phyloP scores from a whole-genome alignment of 2,113 vertebrate species.

The Apus apus region DNA sequence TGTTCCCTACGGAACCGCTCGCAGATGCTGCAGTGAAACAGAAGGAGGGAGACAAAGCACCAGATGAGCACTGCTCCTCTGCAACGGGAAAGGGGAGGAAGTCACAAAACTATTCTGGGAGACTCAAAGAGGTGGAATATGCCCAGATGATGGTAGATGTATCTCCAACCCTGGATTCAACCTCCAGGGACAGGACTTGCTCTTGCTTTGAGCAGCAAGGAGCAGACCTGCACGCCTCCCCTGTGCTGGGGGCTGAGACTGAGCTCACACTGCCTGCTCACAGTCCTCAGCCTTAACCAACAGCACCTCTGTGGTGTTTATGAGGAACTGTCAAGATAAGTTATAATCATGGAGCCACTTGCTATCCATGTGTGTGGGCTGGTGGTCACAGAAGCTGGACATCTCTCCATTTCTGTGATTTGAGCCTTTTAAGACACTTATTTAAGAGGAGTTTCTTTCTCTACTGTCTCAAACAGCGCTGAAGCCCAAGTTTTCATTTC shows the following conservation, averaged over 20 bases:
- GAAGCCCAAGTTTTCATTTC: neutral
- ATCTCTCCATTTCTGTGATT: neutral
- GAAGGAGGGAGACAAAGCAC: neutral
- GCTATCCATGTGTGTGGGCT: neutral
- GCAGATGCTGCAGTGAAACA: constrained; percentile 68
- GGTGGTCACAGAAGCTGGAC: neutral
- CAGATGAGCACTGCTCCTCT: neutral
- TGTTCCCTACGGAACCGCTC: constrained; percentile 74
- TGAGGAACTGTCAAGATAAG: neutral
- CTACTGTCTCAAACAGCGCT: neutral
- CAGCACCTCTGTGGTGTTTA: neutral
- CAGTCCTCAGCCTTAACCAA: neutral
- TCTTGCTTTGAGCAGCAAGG: neutral
- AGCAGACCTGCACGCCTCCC: neutral
- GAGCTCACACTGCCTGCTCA: neutral
- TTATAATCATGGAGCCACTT: fast-evolving
- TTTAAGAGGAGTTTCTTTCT: neutral
- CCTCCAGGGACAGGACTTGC: neutral
- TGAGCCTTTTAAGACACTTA: neutral
- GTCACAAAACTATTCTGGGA: neutral
- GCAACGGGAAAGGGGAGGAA: neutral
- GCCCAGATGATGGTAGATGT: neutral
- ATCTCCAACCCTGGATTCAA: neutral
- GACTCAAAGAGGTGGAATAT: neutral
- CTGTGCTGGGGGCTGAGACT: neutral